Evolutionary conservation across 2,888 invertebrate genomes (phyloP).

Genomic region (Platerodrilus igneus): DNA sequence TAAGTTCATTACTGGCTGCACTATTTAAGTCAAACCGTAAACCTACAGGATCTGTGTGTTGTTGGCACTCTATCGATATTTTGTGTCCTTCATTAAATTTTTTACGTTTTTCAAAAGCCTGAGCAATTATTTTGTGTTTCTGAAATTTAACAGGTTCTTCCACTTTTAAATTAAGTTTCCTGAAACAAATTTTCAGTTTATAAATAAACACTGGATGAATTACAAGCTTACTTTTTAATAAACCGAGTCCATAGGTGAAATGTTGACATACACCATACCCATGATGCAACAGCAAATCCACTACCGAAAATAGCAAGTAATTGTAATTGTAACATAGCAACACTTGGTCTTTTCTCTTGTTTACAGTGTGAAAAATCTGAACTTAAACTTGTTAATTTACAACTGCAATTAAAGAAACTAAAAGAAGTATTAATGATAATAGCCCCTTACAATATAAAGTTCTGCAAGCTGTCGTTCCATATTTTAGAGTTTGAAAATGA

Average conservation of each 20-base stretch:
- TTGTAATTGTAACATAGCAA: conserved; percentile 77
- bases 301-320: conserved; percentile 77
- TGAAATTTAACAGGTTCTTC: conserved; percentile 66
- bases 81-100: conserved; percentile 79
- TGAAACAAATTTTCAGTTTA: conserved; percentile 46
- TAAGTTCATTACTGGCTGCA: conserved; percentile 74
- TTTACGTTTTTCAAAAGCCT: conserved; percentile 83
- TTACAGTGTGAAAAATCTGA: conserved; percentile 55
- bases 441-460: conserved; percentile 73
- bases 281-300: conserved; percentile 85
- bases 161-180: conserved; percentile 67
- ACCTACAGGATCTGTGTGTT: conserved; percentile 85
- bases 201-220: not conserved
- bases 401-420: conserved; percentile 42
- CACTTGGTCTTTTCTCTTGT: conserved; percentile 69
- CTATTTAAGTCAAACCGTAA: conserved; percentile 68
- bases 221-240: conserved; percentile 63
- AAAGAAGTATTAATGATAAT: not conserved
- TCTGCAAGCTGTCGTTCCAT: conserved; percentile 73
- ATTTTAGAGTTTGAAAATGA: conserved; percentile 68
- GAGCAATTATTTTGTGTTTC: conserved; percentile 88
- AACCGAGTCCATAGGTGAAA: conserved; percentile 82
- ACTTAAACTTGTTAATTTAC: conserved; percentile 46
- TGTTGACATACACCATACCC: conserved; percentile 89
- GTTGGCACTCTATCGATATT: conserved; percentile 81